phyloP scores from a whole-genome alignment of 2,888 invertebrate species.

The Argyresthia goedartella region DNA sequence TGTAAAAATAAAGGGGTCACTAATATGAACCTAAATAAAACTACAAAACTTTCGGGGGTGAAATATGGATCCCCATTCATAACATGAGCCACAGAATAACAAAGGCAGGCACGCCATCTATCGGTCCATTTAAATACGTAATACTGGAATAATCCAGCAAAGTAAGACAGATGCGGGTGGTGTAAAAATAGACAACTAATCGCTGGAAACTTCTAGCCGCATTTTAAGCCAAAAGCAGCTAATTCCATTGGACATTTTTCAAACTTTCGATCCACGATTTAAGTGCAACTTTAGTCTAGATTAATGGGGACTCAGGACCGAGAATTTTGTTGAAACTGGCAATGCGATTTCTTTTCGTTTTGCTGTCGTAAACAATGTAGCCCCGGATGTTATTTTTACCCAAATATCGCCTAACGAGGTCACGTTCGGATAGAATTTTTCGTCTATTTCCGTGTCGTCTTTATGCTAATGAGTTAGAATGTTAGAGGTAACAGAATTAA shows the following conservation, averaged over 20 bases:
- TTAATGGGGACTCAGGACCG: background rate
- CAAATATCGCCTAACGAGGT: too few species aligned
- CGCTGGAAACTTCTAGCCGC: background rate
- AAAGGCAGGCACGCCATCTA: background rate
- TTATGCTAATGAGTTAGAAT: too few species aligned
- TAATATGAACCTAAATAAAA: too few species aligned
- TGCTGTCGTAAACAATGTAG: too few species aligned
- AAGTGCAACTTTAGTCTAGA: slow-evolving; percentile 2
- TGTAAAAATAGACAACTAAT: background rate
- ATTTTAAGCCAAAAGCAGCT: background rate
- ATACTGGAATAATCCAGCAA: background rate
- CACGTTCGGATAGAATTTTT: too few species aligned
- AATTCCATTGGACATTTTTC: slow-evolving; percentile 2
- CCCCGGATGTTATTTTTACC: too few species aligned
- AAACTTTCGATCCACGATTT: background rate
- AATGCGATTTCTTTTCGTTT: background rate
- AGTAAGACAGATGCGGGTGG: background rate
- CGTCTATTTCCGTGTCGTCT: too few species aligned
- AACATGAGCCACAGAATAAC: too few species aligned
- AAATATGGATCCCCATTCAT: too few species aligned
- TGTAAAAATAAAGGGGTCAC: too few species aligned
- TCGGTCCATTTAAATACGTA: background rate
- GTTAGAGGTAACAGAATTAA: too few species aligned
- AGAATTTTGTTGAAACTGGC: background rate
- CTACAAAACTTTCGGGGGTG: too few species aligned